phyloP scores from a whole-genome alignment of 2,888 invertebrate species.

The Elegia similella region DNA sequence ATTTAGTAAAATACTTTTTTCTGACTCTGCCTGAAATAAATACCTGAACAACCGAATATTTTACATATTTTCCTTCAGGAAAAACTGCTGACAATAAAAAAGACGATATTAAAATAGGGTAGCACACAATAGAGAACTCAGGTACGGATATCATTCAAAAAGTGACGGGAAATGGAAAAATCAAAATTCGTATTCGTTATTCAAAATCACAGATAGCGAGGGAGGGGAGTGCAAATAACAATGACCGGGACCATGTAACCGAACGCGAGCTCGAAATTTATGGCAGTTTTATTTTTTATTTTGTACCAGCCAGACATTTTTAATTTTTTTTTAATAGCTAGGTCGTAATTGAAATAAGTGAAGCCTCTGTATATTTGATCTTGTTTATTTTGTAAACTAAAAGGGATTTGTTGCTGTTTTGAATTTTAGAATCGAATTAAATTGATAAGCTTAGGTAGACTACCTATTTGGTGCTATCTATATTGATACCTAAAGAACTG shows the following conservation, averaged over 20 bases:
- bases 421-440: neutral
- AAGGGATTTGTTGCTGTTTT: neutral
- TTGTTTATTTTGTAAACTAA: neutral
- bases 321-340: conserved; percentile 24
- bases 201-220: conserved; percentile 52
- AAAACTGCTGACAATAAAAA: conserved; percentile 42
- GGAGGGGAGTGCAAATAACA: conserved; percentile 24
- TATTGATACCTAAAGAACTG: too few relatives aligned
- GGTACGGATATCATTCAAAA: conserved; percentile 51
- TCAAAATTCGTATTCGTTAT: conserved; percentile 60
- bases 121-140: conserved; percentile 50
- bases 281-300: conserved; percentile 17
- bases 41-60: conserved; percentile 1
- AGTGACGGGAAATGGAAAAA: conserved; percentile 71
- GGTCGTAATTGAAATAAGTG: conserved; percentile 6
- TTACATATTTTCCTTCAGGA: conserved; percentile 1
- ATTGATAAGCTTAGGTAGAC: too few relatives aligned
- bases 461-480: too few relatives aligned
- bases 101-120: conserved; percentile 61
- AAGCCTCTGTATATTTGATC: neutral
- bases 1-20: neutral
- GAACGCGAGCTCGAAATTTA: conserved; percentile 10
- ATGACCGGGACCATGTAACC: conserved; percentile 15
- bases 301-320: conserved; percentile 20
- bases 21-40: neutral